Evolutionary conservation across 2,113 vertebrate genomes (phyloP).

Genomic region (Corythaeola cristata): DNA sequence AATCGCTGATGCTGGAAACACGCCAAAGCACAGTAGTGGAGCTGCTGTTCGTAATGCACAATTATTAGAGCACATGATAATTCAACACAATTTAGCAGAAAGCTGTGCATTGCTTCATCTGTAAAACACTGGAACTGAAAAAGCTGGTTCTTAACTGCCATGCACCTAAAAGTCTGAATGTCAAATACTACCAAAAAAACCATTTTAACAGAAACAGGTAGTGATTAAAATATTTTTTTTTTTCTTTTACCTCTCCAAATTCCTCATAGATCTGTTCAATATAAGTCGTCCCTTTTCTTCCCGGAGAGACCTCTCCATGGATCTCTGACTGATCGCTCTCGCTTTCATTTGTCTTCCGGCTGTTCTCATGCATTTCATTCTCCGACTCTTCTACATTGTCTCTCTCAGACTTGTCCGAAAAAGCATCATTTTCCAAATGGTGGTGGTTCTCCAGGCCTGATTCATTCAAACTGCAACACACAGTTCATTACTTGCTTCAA

Average conservation of each 20-base stretch:
- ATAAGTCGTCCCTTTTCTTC: slow-evolving; percentile 83
- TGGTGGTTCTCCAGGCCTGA: slow-evolving; percentile 79
- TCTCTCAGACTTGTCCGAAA: slow-evolving; percentile 91
- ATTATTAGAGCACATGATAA: slow-evolving; percentile 18
- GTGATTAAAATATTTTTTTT: background rate
- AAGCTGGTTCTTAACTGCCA: background rate
- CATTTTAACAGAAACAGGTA: background rate
- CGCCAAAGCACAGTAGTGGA: background rate
- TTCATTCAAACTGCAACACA: slow-evolving; percentile 83
- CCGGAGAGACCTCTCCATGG: slow-evolving; percentile 69
- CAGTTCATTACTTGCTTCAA: background rate
- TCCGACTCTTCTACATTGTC: slow-evolving; percentile 88
- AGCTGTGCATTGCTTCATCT: background rate
- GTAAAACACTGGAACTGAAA: background rate
- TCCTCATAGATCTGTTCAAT: slow-evolving; percentile 89
- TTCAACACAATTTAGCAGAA: slow-evolving; percentile 17
- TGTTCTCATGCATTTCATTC: slow-evolving; percentile 78
- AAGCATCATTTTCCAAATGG: slow-evolving; percentile 86
- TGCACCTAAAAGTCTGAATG: background rate
- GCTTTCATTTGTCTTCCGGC: slow-evolving; percentile 84
- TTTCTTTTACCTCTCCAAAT: slow-evolving; percentile 86
- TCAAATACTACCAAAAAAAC: background rate
- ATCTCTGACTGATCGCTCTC: slow-evolving; percentile 86
- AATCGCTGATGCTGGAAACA: background rate
- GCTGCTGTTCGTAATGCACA: background rate